phyloP scores from a whole-genome alignment of 2,797 vertebrate species.

The Darevskia nairensis region DNA sequence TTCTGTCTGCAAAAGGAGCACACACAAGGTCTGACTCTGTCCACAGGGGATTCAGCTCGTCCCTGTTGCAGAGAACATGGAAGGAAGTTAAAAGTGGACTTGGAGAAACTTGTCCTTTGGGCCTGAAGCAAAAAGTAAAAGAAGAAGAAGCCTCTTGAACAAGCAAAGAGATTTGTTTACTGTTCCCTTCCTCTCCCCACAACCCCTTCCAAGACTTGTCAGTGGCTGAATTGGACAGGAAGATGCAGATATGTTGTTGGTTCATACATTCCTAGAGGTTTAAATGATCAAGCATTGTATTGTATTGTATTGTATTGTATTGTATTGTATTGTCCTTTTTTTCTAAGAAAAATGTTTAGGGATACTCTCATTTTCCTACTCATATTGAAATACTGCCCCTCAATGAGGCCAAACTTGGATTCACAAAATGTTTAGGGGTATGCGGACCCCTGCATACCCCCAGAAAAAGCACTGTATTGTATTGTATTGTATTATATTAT shows the following conservation, averaged over 20 bases:
- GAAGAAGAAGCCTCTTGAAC: slow-evolving; percentile 6
- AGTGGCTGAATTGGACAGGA: not conserved
- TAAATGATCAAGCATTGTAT: not conserved
- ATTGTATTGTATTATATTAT: too few species aligned
- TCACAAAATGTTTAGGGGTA: too few species aligned
- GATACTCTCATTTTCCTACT: too few species aligned
- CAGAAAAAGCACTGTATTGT: too few species aligned
- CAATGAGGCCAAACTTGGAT: too few species aligned
- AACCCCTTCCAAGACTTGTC: slow-evolving; percentile 35
- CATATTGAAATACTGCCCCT: too few species aligned
- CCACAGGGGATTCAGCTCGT: slow-evolving; percentile 53
- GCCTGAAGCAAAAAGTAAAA: slow-evolving; percentile 28
- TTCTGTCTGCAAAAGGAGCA: slow-evolving; percentile 41
- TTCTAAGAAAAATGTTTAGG: too few species aligned
- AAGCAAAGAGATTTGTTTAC: slow-evolving; percentile 16
- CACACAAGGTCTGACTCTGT: slow-evolving; percentile 34
- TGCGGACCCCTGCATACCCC: too few species aligned
- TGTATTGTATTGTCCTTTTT: too few species aligned
- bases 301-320: too few species aligned
- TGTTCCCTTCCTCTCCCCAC: not conserved
- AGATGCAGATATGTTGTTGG: not conserved
- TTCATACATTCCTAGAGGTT: not conserved
- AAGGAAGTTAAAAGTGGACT: slow-evolving; percentile 43
- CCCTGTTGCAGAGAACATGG: not conserved
- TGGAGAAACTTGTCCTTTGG: slow-evolving; percentile 15